Percentiles rank a stretch among this genome's conserved stretches.
Evolutionary conservation across 2,797 vertebrate species (phyloP).

Genomic region (Helarctos malayanus): DNA sequence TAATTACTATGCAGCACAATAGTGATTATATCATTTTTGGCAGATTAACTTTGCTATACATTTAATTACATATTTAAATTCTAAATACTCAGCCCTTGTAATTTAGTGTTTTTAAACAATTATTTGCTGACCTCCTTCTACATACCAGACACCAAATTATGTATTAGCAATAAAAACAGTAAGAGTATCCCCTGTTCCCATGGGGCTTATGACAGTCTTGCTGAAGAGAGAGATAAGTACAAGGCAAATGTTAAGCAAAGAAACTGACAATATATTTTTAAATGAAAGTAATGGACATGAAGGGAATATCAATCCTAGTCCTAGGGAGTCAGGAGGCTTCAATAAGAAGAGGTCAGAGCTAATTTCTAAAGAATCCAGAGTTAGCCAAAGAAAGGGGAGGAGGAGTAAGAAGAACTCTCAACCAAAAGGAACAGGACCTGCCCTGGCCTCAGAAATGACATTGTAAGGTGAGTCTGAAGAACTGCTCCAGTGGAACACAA

Average conservation of each 20-base stretch:
- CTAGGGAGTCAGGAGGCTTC: background rate
- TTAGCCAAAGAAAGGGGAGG: background rate
- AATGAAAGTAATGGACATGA: background rate
- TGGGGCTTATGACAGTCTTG: background rate
- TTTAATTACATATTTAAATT: conserved; percentile 60
- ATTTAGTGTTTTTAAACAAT: conserved; percentile 59
- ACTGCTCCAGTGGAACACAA: background rate
- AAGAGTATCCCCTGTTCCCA: background rate
- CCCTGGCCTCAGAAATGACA: background rate
- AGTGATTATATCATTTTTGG: conserved; percentile 59
- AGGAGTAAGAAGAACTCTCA: background rate
- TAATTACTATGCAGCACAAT: conserved; percentile 47
- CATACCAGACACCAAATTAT: background rate
- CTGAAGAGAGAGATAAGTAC: background rate
- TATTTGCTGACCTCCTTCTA: conserved; percentile 35
- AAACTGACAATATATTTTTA: conserved; percentile 7
- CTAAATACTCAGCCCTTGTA: conserved; percentile 36
- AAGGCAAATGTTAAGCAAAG: background rate
- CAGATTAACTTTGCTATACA: conserved; percentile 50
- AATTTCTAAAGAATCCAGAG: background rate
- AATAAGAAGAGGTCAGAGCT: background rate
- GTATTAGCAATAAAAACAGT: conserved; percentile 9
- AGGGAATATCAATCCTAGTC: background rate
- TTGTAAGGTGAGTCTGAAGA: background rate
- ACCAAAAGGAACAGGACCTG: background rate